Base-by-base conservation (phyloP, 2,797 vertebrate species). In the Ispidina lecontei region DNA sequence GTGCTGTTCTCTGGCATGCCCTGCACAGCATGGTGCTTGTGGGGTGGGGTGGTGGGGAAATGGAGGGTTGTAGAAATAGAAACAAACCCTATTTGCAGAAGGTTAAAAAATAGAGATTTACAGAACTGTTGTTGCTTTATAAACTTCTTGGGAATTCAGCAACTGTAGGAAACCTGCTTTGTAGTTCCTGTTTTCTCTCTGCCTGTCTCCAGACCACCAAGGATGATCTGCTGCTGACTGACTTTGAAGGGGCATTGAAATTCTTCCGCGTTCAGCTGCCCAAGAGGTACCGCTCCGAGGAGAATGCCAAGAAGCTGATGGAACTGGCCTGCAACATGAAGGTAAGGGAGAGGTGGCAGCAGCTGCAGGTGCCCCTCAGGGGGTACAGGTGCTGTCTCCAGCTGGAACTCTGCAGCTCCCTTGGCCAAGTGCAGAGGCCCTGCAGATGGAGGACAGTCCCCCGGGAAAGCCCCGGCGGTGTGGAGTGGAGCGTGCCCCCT, bases 281-380 rank as follows among this genome's bases (percentile, higher is more conserved):
- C 33, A 99, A 99, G 97, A 98, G 99, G 51, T 99, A 99, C n/a
- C 99, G 99, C 56, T 99, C 99, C 0, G 99, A 99, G 97, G 99
- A 99, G 95, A 99, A 99, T 11, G 99, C 99, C 65, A 99, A 99
- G 96, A 99, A 99, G 89, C 98, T 99, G 92, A 99, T 99, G 99
- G 99, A 99, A 93, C 97, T 99, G 84, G 99, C 99, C 10, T 99
- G 99, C 90, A 98, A 98, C 96, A 99, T 99, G 97, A 99, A 99
- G 99, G 99, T 99, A 98, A 96, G 94, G 56, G 23, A 41, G 59
- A 31, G 52, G 54, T 12, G 44, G 18, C 12, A 19, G 14, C 25
- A 54, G 9, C 71, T 65, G 72, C 69, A 70, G 19, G 14, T 22
- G 0, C 18, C 6, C 55, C 28, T 31, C 25, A 39, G 21, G 14